These are phyloP conservation scores for Neosalanx taihuensis DNA, from an alignment of 2,797 vertebrate species.

Conservation along the genomic window DNA sequence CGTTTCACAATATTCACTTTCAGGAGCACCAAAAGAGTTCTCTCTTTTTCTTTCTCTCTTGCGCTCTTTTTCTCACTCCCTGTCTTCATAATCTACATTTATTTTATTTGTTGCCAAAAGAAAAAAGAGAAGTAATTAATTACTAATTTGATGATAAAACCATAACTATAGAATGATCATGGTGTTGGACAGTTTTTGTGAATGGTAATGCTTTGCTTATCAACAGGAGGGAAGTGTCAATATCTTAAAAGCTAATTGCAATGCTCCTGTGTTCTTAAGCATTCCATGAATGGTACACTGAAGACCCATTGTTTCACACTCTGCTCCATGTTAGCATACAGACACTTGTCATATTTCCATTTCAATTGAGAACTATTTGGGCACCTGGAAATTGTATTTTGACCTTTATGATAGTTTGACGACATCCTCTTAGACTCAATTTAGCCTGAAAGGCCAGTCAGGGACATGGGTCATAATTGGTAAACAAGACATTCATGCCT, in stretches of 20 bases:
- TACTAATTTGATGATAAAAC: background rate
- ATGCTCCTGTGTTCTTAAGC: too few relatives aligned
- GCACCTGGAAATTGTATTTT: background rate
- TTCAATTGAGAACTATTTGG: too few relatives aligned
- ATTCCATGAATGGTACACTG: background rate
- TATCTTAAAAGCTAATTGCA: too few relatives aligned
- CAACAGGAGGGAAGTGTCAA: too few relatives aligned
- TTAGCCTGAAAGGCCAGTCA: background rate
- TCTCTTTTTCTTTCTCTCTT: too few relatives aligned
- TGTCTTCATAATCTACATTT: background rate
- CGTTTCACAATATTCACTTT: too few relatives aligned
- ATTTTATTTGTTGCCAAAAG: background rate
- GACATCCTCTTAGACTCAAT: background rate
- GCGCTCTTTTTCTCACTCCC: too few relatives aligned
- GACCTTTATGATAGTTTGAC: background rate
- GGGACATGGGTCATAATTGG: background rate
- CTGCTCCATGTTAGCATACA: background rate
- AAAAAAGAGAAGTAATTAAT: background rate
- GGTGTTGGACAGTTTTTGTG: background rate
- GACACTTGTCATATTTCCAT: background rate
- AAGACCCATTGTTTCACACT: background rate
- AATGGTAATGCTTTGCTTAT: background rate
- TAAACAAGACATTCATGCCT: background rate
- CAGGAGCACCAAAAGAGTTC: too few relatives aligned
- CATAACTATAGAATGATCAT: background rate